Conservation (phyloP, 1,140 invertebrate genomes). For the Orchestia grillus region DNA sequence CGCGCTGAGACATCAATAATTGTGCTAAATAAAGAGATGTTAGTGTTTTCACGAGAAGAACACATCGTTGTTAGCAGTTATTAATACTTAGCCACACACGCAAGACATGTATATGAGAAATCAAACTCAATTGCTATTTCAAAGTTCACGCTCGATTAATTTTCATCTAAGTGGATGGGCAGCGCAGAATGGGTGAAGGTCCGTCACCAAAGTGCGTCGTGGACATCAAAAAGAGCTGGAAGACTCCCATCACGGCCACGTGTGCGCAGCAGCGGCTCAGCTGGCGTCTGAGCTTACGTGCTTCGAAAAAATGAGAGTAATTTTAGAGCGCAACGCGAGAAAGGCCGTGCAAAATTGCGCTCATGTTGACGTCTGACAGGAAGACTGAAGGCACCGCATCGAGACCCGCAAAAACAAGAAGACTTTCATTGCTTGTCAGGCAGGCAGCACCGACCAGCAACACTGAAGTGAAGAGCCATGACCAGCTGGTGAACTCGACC, state of each 20-base stretch:
- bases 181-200: neutral
- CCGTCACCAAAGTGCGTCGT: neutral
- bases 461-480: neutral
- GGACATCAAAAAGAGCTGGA: neutral
- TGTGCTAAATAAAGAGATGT: neutral
- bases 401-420: conserved; percentile 25
- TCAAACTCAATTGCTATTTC: neutral
- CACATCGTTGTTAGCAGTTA: neutral
- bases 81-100: too few species aligned
- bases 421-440: conserved; percentile 2
- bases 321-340: conserved; percentile 26
- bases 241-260: neutral
- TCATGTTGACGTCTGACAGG: neutral
- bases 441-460: neutral
- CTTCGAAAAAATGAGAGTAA: neutral
- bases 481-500: neutral
- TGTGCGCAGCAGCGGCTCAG: neutral
- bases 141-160: neutral
- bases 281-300: neutral
- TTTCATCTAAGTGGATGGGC: neutral
- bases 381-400: conserved; percentile 9
- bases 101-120: neutral
- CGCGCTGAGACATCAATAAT: neutral
- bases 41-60: neutral
- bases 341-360: conserved; percentile 17